Base-by-base conservation (phyloP, 2,113 vertebrate species). In the Nicator chloris region DNA sequence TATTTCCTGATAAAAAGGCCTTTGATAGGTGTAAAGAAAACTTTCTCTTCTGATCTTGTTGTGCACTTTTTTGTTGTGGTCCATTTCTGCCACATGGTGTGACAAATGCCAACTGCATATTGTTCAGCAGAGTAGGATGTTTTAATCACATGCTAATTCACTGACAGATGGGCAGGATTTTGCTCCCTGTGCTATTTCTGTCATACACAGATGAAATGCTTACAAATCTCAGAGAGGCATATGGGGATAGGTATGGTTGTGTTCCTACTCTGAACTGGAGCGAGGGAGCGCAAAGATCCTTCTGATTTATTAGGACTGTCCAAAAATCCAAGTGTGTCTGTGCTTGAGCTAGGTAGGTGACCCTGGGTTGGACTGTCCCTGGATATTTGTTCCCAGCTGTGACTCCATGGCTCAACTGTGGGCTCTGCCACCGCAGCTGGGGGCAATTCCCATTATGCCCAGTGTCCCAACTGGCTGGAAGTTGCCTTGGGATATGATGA, bases 141-240 rank as follows among this genome's bases (percentile, higher is more conserved):
- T 94, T 82, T 78, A 93, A 94, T 93, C 88, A 33, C 76, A 24
- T 56, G 51, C 42, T 90, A 91, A 82, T 90, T 88, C 72, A 24
- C 78, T 87, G 42, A 83, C 93, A 96, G 94, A 95, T 94, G 94
- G 95, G 66, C 75, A 64, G 85, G 84, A 37, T 83, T 93, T 93
- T 79, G 39, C 47, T 93, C 51, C 64, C 68, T 71, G 40, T 81
- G 86, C 80, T 86, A 51, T 83, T 92, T 96, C 86, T 87, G 64
- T 70, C 81, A 33, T 60, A 45, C 13, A n/a, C 44, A n/a, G n/a
- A 92, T 80, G 45, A 92, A 64, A 51, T 79, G 71, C 82, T 56
- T 69, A 40, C 23, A 88, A 63, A 80, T 83, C 63, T 85, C 39
- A 5, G 31, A 39, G 81, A 57, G 37, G 61, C 92, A 79, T 53